These are phyloP conservation scores for Scleropages formosus DNA, from an alignment of 2,797 vertebrate genomes.

Conservation along the genomic window DNA sequence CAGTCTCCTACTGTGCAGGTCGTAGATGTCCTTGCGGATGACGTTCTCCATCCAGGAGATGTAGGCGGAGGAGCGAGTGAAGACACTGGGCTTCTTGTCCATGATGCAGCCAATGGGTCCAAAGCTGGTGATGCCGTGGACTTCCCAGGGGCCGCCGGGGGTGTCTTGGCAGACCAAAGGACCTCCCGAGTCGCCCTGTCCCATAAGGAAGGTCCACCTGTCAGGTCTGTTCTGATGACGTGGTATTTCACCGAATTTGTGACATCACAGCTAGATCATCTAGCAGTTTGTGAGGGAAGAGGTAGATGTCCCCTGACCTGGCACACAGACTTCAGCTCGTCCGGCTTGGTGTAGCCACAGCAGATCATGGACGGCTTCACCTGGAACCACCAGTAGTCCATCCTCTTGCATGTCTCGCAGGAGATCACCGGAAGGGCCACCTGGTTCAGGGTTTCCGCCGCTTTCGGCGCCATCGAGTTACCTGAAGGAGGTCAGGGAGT, in stretches of 20 bases:
- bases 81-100: constrained; percentile 76
- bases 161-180: constrained; percentile 70
- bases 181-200: constrained; percentile 73
- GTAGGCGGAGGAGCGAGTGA: constrained; percentile 70
- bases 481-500: constrained; percentile 49
- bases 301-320: constrained; percentile 55
- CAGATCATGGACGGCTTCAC: constrained; percentile 77
- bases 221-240: background rate
- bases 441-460: constrained; percentile 68
- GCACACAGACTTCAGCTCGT: constrained; percentile 74
- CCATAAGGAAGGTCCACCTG: constrained; percentile 12
- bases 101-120: constrained; percentile 75
- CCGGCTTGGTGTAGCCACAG: constrained; percentile 68
- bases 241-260: background rate
- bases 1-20: constrained; percentile 55
- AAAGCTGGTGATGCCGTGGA: constrained; percentile 76
- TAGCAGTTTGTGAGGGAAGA: too few species aligned
- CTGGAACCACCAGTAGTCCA: constrained; percentile 79
- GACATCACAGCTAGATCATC: too few species aligned
- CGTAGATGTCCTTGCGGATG: constrained; percentile 68
- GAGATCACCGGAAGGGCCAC: constrained; percentile 70
- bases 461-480: constrained; percentile 62
- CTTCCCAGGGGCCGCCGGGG: constrained; percentile 56
- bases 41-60: constrained; percentile 66
- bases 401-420: constrained; percentile 66